Conservation (phyloP, 2,113 vertebrate genomes). For the Montifringilla adamsi region DNA sequence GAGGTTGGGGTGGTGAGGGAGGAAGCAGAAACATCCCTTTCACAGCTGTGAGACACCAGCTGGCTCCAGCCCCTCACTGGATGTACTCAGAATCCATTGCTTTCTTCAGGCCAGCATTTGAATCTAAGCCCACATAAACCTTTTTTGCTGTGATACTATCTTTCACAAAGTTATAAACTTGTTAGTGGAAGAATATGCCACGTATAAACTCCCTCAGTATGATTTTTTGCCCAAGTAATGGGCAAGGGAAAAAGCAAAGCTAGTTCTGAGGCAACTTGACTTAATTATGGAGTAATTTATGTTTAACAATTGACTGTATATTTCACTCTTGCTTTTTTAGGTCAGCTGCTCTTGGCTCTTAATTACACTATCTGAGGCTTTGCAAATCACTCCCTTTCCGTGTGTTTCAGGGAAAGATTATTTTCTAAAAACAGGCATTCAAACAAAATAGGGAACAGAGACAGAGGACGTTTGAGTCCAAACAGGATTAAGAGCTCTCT, state of each 20-base stretch:
- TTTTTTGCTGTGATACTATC: neutral
- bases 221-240: neutral
- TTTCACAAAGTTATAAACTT: neutral
- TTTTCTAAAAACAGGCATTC: neutral
- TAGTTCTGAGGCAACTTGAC: neutral
- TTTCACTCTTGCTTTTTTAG: neutral
- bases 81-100: accelerated
- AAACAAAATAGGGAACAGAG: constrained; percentile 26
- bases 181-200: neutral
- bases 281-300: neutral
- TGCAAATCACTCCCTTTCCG: constrained; percentile 17
- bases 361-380: neutral
- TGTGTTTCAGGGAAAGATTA: neutral
- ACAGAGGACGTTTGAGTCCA: neutral
- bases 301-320: neutral
- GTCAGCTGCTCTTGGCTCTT: neutral
- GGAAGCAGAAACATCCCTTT: neutral
- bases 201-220: neutral
- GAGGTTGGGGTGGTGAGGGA: neutral
- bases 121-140: neutral
- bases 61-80: neutral
- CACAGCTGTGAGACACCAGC: neutral
- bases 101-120: neutral
- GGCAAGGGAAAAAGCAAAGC: neutral
- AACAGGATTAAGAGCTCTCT: neutral